Evolutionary conservation across 2,113 vertebrate genomes (phyloP).

Genomic region (Macaca nemestrina): DNA sequence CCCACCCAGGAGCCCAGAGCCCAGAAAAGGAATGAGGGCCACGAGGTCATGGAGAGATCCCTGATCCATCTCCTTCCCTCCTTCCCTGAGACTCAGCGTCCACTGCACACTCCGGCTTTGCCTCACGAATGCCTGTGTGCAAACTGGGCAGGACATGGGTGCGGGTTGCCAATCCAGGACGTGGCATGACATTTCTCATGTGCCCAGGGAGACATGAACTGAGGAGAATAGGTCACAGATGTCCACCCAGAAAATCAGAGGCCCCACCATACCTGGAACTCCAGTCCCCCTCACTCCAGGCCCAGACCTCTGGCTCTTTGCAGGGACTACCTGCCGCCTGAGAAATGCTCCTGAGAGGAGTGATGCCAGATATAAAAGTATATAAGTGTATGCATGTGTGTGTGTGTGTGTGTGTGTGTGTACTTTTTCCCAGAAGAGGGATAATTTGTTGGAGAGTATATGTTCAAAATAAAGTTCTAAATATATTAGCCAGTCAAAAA

Average conservation of each 20-base stretch:
- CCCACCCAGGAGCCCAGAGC: not conserved
- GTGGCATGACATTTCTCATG: not conserved
- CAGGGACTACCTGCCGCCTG: not conserved
- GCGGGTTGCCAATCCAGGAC: too few relatives aligned
- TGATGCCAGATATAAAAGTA: not conserved
- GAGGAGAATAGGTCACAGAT: not conserved
- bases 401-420: accelerated
- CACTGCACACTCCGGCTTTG: not conserved
- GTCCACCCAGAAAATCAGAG: not conserved
- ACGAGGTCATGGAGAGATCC: too few relatives aligned
- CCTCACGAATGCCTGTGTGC: not conserved
- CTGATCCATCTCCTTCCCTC: not conserved
- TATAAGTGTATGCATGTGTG: too few relatives aligned
- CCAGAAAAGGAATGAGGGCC: not conserved
- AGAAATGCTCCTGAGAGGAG: not conserved
- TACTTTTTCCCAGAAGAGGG: not conserved
- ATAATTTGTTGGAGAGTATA: not conserved
- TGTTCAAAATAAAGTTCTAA: not conserved
- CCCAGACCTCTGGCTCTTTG: not conserved
- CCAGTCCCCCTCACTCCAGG: not conserved
- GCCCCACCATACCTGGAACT: not conserved
- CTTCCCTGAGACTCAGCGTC: not conserved
- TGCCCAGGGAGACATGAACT: not conserved
- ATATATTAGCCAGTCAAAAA: not conserved
- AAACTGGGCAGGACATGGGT: not conserved